Percentiles rank a stretch among this genome's conserved stretches.
Evolutionary conservation across 2,113 vertebrate genomes (phyloP).

Genomic region (Plecotus auritus): DNA sequence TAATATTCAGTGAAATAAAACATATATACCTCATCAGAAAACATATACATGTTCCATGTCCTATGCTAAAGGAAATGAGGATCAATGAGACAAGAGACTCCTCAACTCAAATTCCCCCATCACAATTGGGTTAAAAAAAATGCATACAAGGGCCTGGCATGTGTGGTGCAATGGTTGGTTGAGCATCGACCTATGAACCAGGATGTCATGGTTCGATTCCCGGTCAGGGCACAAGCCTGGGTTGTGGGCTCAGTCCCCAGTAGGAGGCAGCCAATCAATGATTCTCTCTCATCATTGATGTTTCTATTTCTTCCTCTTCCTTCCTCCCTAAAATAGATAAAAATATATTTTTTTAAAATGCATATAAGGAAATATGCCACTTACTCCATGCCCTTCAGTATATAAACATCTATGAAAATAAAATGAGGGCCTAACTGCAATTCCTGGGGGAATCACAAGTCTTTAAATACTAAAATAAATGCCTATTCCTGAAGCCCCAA

Average conservation of each 20-base stretch:
- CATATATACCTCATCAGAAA: background rate
- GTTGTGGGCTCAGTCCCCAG: too few species aligned
- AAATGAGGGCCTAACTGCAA: background rate
- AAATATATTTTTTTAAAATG: background rate
- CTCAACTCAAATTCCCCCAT: background rate
- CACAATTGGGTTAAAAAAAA: background rate
- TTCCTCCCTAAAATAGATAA: too few species aligned
- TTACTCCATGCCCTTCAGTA: background rate
- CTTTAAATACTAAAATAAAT: background rate
- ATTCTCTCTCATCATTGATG: too few species aligned
- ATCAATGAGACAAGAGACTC: background rate
- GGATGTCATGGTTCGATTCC: too few species aligned
- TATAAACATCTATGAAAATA: background rate
- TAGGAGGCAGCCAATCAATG: too few species aligned
- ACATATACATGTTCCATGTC: background rate
- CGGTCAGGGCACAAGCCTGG: too few species aligned
- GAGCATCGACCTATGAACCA: too few species aligned
- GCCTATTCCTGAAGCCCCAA: background rate
- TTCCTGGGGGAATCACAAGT: background rate
- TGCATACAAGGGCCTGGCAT: background rate
- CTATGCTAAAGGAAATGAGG: background rate
- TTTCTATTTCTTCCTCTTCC: too few species aligned
- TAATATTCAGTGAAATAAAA: slow-evolving; percentile 19
- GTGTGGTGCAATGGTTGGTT: too few species aligned
- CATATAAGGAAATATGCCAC: background rate